These are phyloP conservation scores for Pinctada fucata DNA, from an alignment of 2,888 invertebrate species.

Conservation along the genomic window DNA sequence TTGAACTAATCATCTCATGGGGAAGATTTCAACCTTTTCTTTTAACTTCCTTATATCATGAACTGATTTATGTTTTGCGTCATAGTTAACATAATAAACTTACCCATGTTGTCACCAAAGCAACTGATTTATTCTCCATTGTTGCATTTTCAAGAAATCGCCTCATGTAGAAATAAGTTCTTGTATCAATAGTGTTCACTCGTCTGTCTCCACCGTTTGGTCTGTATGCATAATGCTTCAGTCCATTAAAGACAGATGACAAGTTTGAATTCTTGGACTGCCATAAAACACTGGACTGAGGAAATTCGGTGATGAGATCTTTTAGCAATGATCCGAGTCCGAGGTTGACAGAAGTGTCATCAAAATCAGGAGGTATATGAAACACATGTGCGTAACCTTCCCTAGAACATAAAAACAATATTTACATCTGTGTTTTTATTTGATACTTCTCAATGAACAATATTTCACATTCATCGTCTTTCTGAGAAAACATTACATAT, in stretches of 20 bases:
- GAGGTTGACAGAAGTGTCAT: constrained; percentile 71
- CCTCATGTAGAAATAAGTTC: constrained; percentile 68
- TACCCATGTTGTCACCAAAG: constrained; percentile 71
- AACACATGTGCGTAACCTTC: constrained; percentile 53
- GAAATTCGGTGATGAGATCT: constrained; percentile 56
- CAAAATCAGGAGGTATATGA: constrained; percentile 71
- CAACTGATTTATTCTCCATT: constrained; percentile 52
- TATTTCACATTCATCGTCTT: no score
- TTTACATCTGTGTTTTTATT: no score
- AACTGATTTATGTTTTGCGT: no score
- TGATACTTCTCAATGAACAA: no score
- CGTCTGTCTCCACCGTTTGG: constrained; percentile 57
- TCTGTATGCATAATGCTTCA: constrained; percentile 68
- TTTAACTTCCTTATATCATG: no score
- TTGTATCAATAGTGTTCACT: constrained; percentile 64
- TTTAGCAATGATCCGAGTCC: constrained; percentile 66
- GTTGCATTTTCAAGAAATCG: constrained; percentile 61
- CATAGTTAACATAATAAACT: not conserved
- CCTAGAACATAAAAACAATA: constrained; percentile 37
- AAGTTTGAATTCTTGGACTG: constrained; percentile 61
- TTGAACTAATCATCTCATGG: no score
- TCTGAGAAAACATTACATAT: no score
- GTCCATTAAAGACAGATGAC: constrained; percentile 62
- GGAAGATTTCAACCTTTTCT: no score
- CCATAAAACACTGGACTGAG: constrained; percentile 60